Evolutionary conservation across 2,888 invertebrate genomes (phyloP), one percentile per base, ranked within the genome.

Genomic region (Polietes domitor): DNA sequence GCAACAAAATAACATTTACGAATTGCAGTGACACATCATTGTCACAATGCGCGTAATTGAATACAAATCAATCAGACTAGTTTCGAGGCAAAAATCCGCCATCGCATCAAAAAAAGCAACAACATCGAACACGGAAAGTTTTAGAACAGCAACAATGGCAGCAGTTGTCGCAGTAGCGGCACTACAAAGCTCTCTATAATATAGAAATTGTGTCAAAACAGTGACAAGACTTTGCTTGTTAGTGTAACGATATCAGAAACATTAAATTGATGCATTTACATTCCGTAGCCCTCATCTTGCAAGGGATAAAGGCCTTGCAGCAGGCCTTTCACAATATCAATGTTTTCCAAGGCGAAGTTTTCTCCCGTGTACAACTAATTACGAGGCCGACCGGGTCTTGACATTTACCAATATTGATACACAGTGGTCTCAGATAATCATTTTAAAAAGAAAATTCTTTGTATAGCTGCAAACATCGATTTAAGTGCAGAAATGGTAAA

Each of bases 61-160:
- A 85, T 84, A 86, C 86, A 85, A 86, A 86, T 85, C 86, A 86
- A 86, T 86, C 86, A 81, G 74, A 83, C 63, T 9, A 72, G 58
- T 72, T 72, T 55, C 43, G 17, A 55, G 71, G 43, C 47, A 53
- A 74, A 70, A 74, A 80, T 72, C 21, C 78, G 53, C 26, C 58
- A 58, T 15, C 15, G n/a, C 24, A 26, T 19, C 28, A 53, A 28
- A 28, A 55, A 53, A 26, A 32, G 3, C 32, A 3, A 3, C 32
- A 32, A 3, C 32, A 32, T 5, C 32, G 32, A 47, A 53, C 21
- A 4, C 37, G n/a, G 1, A 26, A 26, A 47, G 71, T 68, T 19
- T 68, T 43, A 10, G 65, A 41, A 37, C 19, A 41, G 24, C 21
- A 15, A 28, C 32, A 61, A 2, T 26, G 58, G 26, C 32, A 37